Evolutionary conservation across 2,797 vertebrate genomes (phyloP), one percentile per base, ranked within the genome.

Genomic region (Megalops cyprinoides): DNA sequence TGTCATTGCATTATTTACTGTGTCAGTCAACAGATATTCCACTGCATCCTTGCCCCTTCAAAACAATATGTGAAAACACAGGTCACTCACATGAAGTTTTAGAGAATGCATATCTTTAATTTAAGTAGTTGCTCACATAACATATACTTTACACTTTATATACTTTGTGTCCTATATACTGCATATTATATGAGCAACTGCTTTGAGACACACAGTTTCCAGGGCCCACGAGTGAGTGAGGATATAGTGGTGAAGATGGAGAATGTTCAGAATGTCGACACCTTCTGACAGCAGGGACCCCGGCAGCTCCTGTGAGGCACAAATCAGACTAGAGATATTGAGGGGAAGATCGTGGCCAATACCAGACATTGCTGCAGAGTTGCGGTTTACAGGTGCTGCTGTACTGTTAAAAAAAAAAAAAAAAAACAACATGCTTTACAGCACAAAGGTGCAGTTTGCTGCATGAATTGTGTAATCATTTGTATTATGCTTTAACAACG

Each of bases 221-320:
- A n/a, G n/a, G n/a, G n/a, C n/a, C n/a, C n/a, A n/a, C n/a, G 34
- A 65, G 28, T 31, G 34, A 12, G 25, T 28, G 20, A 18, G 31
- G 23, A 15, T 7, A 12, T 28, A 2, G 20, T 25, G 23, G 14
- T 44, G 37, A 73, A 79, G 65, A 14, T 37, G 34, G 67, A 20
- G 39, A 80, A 42, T 42, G 37, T n/a, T 37, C 18, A 10, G 18
- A 58, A 74, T 74, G 37, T 69, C 49, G 69, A 55, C 65, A 42
- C 37, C 15, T 74, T 34, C 51, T 28, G 49, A 44, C 37, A n/a
- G 23, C 3, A 25, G 2, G 1, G 37, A 0, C 12, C 39, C 3
- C 10, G 34, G 67, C 48, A 25, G 25, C 48, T 49, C 39, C 67
- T 18, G 37, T 7, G 37, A 79, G 51, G 25, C 10, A n/a, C 44